These are phyloP conservation scores for Poeciliopsis turrubarensis DNA, from an alignment of 2,113 vertebrate species.

Conservation along the genomic window DNA sequence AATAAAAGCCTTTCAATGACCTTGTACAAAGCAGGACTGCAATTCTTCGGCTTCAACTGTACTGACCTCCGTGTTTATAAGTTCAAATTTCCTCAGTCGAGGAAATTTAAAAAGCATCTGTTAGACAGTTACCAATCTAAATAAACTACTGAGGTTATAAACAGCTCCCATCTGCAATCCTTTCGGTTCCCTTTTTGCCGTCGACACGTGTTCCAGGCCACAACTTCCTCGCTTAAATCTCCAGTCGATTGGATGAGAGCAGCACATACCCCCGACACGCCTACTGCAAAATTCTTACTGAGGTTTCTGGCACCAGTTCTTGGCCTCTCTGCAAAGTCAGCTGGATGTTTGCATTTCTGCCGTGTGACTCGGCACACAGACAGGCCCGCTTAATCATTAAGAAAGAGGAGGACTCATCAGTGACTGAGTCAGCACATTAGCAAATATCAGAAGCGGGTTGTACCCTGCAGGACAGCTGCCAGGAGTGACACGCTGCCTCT, in stretches of 20 bases:
- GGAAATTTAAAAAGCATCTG: background rate
- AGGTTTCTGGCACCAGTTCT: conserved; percentile 49
- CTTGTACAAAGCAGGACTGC: background rate
- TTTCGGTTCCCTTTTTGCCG: conserved; percentile 27
- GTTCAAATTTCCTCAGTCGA: background rate
- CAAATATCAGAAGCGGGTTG: conserved; percentile 34
- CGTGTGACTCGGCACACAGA: conserved; percentile 15
- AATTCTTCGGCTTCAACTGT: background rate
- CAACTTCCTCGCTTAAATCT: conserved; percentile 51
- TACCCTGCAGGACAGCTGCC: conserved; percentile 46
- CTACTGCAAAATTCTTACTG: conserved; percentile 43
- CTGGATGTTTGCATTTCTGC: conserved; percentile 56
- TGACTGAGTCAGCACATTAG: conserved; percentile 40
- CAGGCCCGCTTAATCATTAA: conserved; percentile 13
- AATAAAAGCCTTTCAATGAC: no score
- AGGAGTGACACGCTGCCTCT: conserved; percentile 45
- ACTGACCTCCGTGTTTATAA: background rate
- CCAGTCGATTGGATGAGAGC: conserved; percentile 49
- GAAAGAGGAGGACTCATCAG: conserved; percentile 26
- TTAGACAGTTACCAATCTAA: background rate
- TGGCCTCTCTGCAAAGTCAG: conserved; percentile 45
- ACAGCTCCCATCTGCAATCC: conserved; percentile 23
- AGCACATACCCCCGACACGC: conserved; percentile 67
- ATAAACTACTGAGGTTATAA: conserved; percentile 12
- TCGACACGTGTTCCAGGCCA: conserved; percentile 54